A percentile compares a stretch with the other conserved stretches of the same genome.
phyloP scores from a whole-genome alignment of 37 sponge, comb jelly and placozoan genomes.

The Tethya wilhelma region DNA sequence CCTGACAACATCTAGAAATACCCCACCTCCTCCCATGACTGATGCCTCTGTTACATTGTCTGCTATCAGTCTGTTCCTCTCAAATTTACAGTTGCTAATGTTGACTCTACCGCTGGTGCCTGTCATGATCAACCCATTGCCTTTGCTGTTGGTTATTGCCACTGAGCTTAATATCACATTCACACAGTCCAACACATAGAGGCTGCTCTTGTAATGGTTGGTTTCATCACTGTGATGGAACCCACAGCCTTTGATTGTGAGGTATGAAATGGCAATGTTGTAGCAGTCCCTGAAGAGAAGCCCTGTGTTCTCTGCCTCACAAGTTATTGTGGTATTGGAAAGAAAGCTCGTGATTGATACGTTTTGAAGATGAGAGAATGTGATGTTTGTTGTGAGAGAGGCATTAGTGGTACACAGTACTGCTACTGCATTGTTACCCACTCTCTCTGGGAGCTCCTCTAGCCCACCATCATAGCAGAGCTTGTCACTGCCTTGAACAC shows the following conservation, averaged over 20 bases:
- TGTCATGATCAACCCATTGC: neutral
- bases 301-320: too few species aligned
- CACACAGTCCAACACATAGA: slow-evolving; percentile 3
- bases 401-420: too few species aligned
- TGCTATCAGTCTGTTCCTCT: too few species aligned
- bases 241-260: neutral
- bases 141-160: neutral
- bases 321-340: neutral
- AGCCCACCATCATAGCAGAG: too few species aligned
- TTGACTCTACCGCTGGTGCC: neutral
- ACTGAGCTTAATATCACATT: neutral
- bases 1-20: neutral
- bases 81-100: neutral
- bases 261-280: neutral
- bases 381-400: too few species aligned
- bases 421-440: too few species aligned
- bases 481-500: too few species aligned
- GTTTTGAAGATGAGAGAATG: neutral
- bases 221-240: neutral
- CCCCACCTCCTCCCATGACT: slow-evolving; percentile 10
- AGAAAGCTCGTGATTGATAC: neutral
- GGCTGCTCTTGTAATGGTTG: too few species aligned
- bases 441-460: too few species aligned
- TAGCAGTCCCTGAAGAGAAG: neutral
- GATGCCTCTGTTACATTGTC: neutral